phyloP scores from a whole-genome alignment of 2,888 invertebrate genomes.

The Leucania comma region DNA sequence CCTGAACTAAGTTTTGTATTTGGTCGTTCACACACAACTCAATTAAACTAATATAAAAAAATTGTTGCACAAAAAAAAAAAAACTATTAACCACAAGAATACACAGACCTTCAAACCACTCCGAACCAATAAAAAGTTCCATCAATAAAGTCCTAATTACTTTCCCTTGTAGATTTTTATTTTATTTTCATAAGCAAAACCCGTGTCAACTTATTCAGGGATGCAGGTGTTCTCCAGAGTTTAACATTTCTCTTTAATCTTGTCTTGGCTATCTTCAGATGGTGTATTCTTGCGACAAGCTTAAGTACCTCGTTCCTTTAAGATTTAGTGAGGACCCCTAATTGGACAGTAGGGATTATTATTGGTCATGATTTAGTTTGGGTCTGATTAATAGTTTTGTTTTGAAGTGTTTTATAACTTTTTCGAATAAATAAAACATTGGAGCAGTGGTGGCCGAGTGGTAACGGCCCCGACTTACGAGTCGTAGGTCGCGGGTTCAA shows the following conservation, averaged over 20 bases:
- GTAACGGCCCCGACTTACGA: too few species aligned
- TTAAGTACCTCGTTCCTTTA: slow-evolving; percentile 27
- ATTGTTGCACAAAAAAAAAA: too few species aligned
- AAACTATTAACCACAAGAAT: background rate
- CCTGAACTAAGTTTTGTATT: too few species aligned
- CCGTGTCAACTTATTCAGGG: slow-evolving; percentile 20
- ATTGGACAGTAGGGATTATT: slow-evolving; percentile 25
- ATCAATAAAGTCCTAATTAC: slow-evolving; percentile 24
- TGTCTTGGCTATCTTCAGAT: slow-evolving; percentile 38
- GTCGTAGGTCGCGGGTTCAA: too few species aligned
- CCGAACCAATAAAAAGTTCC: slow-evolving; percentile 12
- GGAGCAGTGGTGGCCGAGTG: too few species aligned
- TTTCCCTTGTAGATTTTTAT: slow-evolving; percentile 28
- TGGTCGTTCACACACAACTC: too few species aligned
- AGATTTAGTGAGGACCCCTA: slow-evolving; percentile 26
- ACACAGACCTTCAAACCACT: background rate
- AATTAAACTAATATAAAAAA: too few species aligned
- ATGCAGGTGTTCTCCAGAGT: slow-evolving; percentile 53
- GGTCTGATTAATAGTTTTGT: background rate
- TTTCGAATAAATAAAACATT: background rate
- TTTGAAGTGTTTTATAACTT: background rate
- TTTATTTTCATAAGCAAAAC: slow-evolving; percentile 8
- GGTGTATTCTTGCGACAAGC: slow-evolving; percentile 34
- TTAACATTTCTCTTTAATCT: slow-evolving; percentile 53
- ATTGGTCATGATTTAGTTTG: slow-evolving; percentile 21